Conservation (phyloP, 2,797 vertebrate genomes). For the Uromys caudimaculatus region DNA sequence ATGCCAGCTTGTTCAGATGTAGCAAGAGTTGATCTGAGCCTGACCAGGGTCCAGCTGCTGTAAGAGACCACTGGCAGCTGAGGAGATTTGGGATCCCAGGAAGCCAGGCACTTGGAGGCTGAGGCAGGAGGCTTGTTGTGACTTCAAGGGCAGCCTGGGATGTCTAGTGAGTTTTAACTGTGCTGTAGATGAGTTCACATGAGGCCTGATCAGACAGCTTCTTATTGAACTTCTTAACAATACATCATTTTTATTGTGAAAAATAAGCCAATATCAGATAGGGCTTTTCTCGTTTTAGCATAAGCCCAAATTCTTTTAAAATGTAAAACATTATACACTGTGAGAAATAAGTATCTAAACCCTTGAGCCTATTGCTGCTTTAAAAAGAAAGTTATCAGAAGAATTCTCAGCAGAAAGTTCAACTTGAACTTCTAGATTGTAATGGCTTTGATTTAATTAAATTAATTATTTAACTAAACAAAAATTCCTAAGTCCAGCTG, state of each 20-base stretch:
- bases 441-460: not conserved
- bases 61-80: not conserved
- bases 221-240: not conserved
- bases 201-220: not conserved
- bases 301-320: conserved; percentile 12
- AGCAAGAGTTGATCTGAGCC: not conserved
- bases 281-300: conserved; percentile 3
- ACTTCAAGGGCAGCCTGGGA: not conserved
- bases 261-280: conserved; percentile 24
- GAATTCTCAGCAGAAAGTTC: not conserved
- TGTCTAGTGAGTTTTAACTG: not conserved
- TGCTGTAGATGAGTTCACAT: not conserved
- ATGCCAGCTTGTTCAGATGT: not conserved
- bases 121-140: not conserved
- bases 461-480: not conserved
- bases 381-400: not conserved
- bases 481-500: not conserved
- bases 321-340: not conserved
- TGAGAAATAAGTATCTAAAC: conserved; percentile 25
- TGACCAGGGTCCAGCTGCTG: not conserved
- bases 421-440: not conserved
- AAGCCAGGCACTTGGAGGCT: not conserved
- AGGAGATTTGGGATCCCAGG: not conserved
- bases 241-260: conserved; percentile 22
- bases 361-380: not conserved